Evolutionary conservation across 2,797 vertebrate genomes (phyloP).

Genomic region (Malurus leucopterus): DNA sequence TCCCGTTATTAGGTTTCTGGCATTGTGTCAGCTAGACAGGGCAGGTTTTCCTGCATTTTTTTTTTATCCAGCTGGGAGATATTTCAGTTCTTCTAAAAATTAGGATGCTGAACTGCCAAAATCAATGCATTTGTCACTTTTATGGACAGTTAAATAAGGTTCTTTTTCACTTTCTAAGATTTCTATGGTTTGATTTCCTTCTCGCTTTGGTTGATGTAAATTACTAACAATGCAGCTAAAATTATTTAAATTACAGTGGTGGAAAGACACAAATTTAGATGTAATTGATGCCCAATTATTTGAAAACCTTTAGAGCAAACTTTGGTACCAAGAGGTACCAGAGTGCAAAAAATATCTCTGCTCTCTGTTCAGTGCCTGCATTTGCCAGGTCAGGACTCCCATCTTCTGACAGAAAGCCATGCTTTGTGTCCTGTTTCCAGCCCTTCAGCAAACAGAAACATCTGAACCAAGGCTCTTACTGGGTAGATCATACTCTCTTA

Average conservation of each 20-base stretch:
- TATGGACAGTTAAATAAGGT: not conserved
- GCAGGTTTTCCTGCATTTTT: not conserved
- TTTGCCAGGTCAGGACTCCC: not conserved
- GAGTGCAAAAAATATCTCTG: not conserved
- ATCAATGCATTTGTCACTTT: not conserved
- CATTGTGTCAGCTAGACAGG: not conserved
- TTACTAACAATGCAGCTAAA: not conserved
- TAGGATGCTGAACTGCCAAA: not conserved
- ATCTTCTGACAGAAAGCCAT: not conserved
- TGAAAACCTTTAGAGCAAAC: not conserved
- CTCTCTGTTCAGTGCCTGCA: not conserved
- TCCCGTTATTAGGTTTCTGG: constrained; percentile 36
- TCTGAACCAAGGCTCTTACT: not conserved
- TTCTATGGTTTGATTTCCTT: not conserved
- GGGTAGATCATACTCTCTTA: not conserved
- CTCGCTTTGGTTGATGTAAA: not conserved
- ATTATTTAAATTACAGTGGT: not conserved
- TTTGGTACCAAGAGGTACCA: not conserved
- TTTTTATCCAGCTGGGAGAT: not conserved
- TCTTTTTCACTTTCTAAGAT: not conserved
- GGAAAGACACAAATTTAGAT: not conserved
- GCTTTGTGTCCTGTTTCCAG: not conserved
- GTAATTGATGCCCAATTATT: not conserved
- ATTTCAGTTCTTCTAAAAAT: not conserved
- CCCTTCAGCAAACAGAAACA: not conserved